Conservation (phyloP, 2,888 invertebrate species). For the Lithodes maja region DNA sequence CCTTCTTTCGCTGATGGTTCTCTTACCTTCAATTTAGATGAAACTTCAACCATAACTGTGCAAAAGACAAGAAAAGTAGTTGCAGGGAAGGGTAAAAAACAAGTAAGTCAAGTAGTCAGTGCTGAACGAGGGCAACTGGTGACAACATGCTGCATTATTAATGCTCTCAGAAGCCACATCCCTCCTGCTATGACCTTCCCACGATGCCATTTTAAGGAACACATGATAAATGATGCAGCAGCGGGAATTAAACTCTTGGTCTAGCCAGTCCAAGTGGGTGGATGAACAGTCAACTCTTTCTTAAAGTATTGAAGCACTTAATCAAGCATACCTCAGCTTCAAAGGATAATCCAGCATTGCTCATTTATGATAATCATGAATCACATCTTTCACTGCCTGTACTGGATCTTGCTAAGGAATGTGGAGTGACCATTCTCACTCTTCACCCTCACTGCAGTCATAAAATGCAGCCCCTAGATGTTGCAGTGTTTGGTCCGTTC, state of each 20-base stretch:
- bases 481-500: slow-evolving; percentile 72
- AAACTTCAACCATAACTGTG: slow-evolving; percentile 72
- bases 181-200: slow-evolving; percentile 70
- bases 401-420: slow-evolving; percentile 73
- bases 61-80: slow-evolving; percentile 71
- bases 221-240: slow-evolving; percentile 73
- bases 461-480: slow-evolving; percentile 74
- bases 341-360: slow-evolving; percentile 68
- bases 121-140: slow-evolving; percentile 66
- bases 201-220: slow-evolving; percentile 57
- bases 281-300: slow-evolving; percentile 71
- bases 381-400: slow-evolving; percentile 71
- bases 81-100: slow-evolving; percentile 71
- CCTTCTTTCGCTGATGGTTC: slow-evolving; percentile 39
- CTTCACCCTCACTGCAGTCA: slow-evolving; percentile 75
- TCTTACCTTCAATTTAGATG: slow-evolving; percentile 69
- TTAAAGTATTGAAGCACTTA: slow-evolving; percentile 71
- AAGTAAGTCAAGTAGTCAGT: slow-evolving; percentile 57
- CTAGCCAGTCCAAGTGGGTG: slow-evolving; percentile 73
- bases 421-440: slow-evolving; percentile 74
- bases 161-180: slow-evolving; percentile 61
- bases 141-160: slow-evolving; percentile 68
- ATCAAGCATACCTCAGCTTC: slow-evolving; percentile 70
- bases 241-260: slow-evolving; percentile 72
- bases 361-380: slow-evolving; percentile 72